These are phyloP conservation scores for Pseudopipra pipra DNA, from an alignment of 2,113 vertebrate species.

Conservation along the genomic window DNA sequence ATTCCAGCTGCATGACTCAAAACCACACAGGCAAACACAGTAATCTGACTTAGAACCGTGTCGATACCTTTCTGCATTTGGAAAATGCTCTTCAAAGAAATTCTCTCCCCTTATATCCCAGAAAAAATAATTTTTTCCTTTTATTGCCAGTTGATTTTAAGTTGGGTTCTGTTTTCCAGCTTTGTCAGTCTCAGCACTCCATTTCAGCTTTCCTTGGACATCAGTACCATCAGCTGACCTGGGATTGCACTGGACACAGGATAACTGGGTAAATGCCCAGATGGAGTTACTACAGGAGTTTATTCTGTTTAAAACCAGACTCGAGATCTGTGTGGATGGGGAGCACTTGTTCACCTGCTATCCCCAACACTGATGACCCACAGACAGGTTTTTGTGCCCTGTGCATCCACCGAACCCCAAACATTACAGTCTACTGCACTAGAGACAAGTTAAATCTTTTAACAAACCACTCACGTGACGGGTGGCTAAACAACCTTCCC, in stretches of 20 bases:
- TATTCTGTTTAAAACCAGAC: background rate
- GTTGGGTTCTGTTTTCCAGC: background rate
- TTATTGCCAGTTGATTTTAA: background rate
- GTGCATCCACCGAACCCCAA: background rate
- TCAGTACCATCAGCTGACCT: background rate
- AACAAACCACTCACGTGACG: fast-evolving
- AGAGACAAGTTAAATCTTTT: background rate
- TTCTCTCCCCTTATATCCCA: background rate
- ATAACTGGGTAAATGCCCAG: fast-evolving
- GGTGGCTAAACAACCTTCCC: background rate
- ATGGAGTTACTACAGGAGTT: fast-evolving
- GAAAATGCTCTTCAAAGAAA: background rate
- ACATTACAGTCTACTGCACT: fast-evolving
- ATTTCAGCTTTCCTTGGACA: background rate
- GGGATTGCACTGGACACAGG: background rate
- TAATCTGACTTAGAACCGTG: background rate
- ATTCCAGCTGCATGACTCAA: slow-evolving; percentile 25
- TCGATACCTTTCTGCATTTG: background rate
- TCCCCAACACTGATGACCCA: background rate
- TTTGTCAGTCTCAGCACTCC: background rate
- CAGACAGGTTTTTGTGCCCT: too few species aligned
- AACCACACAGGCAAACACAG: background rate
- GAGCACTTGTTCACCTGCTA: too few species aligned
- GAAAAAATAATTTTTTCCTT: background rate
- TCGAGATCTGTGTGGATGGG: fast-evolving